Conservation (phyloP, 2,797 vertebrate species). For the Gadopsis marmoratus region DNA sequence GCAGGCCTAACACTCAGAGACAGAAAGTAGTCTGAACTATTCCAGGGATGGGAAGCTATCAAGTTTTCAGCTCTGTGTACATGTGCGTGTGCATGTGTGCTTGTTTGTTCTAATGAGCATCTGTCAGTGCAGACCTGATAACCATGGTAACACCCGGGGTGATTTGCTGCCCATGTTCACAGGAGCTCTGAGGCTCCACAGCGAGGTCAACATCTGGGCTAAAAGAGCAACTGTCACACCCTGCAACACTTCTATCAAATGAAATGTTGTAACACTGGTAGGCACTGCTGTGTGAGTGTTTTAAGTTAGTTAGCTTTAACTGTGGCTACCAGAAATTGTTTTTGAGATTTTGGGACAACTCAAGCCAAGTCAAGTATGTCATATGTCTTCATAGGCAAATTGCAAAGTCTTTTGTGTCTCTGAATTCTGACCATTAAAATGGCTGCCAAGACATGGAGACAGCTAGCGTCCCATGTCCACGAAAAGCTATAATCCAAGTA, state of each 20-base stretch:
- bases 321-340: not conserved
- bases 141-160: slow-evolving; percentile 74
- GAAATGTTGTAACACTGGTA: slow-evolving; percentile 6
- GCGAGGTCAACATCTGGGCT: slow-evolving; percentile 86
- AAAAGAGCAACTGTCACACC: slow-evolving; percentile 62
- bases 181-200: slow-evolving; percentile 76
- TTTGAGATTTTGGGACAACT: not conserved
- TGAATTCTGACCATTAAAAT: not conserved
- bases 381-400: not conserved
- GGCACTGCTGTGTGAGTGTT: not conserved
- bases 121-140: slow-evolving; percentile 79
- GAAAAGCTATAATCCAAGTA: not conserved
- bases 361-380: not conserved
- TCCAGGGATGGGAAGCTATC: slow-evolving; percentile 46
- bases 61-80: slow-evolving; percentile 41
- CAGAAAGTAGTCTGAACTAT: slow-evolving; percentile 32
- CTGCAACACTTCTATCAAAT: slow-evolving; percentile 59
- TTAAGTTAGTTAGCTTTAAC: not conserved
- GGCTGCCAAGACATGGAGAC: not conserved
- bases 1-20: slow-evolving; percentile 20
- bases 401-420: not conserved
- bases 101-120: slow-evolving; percentile 83
- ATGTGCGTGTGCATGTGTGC: slow-evolving; percentile 21
- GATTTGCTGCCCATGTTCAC: slow-evolving; percentile 75
- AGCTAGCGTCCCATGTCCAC: not conserved